A percentile compares a stretch with the other conserved stretches of the same genome.
These are phyloP conservation scores for Ophioderma brevispina DNA, from an alignment of 35 echinoderm and acorn worm species.

Conservation along the genomic window DNA sequence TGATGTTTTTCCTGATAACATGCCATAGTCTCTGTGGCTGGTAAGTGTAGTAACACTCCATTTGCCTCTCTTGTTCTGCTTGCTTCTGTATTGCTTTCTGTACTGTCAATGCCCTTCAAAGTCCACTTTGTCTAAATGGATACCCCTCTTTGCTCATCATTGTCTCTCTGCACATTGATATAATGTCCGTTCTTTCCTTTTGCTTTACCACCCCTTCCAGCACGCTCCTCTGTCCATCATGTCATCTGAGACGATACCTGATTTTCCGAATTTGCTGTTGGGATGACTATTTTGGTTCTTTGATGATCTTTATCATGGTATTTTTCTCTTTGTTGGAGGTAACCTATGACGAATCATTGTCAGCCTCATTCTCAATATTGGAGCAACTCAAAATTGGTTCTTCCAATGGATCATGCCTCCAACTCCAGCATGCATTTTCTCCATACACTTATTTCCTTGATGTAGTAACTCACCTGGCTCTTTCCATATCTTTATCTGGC, in stretches of 20 bases:
- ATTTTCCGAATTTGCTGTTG: background rate
- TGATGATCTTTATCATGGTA: background rate
- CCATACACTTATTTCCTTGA: background rate
- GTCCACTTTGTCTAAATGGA: background rate
- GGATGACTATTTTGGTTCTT: background rate
- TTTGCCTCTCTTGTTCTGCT: background rate
- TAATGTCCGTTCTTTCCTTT: constrained; percentile 6
- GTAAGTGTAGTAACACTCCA: background rate
- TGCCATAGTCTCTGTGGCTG: background rate
- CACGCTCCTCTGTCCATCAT: constrained; percentile 8
- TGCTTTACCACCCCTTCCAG: background rate
- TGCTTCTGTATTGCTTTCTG: background rate
- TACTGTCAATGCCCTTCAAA: background rate
- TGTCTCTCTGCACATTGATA: background rate
- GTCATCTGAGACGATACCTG: background rate
- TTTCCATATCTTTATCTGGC: background rate
- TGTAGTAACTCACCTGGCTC: no score
- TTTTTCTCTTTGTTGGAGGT: background rate
- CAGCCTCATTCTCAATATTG: background rate
- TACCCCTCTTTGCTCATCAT: background rate
- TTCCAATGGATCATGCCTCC: background rate
- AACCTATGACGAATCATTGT: background rate
- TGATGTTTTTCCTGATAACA: background rate
- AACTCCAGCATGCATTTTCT: background rate
- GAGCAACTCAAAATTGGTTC: background rate